Evolutionary conservation across 2,888 invertebrate genomes (phyloP).

Genomic region (Diplazon laetatorius): DNA sequence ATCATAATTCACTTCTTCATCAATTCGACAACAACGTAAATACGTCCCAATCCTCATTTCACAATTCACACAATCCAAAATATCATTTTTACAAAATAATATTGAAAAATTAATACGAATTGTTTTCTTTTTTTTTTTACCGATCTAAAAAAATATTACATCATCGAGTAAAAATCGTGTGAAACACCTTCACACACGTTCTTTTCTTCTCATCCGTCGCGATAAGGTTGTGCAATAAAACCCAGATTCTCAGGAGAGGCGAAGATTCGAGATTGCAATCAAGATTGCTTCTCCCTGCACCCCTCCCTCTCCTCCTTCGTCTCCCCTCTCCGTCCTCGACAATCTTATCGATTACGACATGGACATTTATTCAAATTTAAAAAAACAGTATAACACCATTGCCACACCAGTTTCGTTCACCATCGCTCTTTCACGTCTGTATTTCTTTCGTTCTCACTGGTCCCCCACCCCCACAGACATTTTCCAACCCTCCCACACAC

Average conservation of each 20-base stretch:
- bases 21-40: too few relatives aligned
- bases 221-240: neutral
- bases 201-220: conserved; percentile 19
- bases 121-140: too few relatives aligned
- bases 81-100: too few relatives aligned
- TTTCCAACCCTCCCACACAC: conserved; percentile 42
- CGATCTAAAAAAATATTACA: neutral
- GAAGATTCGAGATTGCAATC: conserved; percentile 54
- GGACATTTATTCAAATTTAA: conserved; percentile 81
- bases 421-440: conserved; percentile 62
- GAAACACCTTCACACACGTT: neutral
- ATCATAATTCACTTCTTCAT: too few relatives aligned
- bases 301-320: too few relatives aligned
- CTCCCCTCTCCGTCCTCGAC: conserved; percentile 52
- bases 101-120: too few relatives aligned
- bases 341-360: conserved; percentile 75
- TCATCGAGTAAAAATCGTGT: neutral
- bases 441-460: conserved; percentile 41
- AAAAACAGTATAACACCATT: conserved; percentile 69
- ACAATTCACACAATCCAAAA: too few relatives aligned
- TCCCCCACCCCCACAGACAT: neutral
- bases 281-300: conserved; percentile 34
- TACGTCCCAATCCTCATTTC: too few relatives aligned
- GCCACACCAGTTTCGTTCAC: conserved; percentile 43
- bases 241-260: neutral